Evolutionary conservation across 2,797 vertebrate genomes (phyloP), one percentile per base, ranked within the genome.

Genomic region (Anguilla pacifica): DNA sequence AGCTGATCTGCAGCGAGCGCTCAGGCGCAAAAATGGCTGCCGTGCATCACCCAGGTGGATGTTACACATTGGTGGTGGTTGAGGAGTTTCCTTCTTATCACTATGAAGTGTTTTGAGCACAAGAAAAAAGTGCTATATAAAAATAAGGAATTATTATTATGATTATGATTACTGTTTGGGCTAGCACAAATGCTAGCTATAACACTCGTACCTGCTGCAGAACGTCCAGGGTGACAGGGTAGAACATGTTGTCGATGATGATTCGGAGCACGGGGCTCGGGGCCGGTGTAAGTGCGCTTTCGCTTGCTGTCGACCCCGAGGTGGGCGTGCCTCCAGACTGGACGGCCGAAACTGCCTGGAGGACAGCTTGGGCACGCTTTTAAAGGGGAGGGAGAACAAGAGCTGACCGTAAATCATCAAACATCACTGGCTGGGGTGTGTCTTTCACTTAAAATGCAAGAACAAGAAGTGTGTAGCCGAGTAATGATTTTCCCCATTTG

Each of bases 201-300:
- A 15, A 59, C 17, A 19, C 17, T 59, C 15, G 3, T 94, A 99
- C 98, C 97, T 99, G 98, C 95, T 99, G 98, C 89, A 99, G 97
- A 91, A 99, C 98, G 89, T 99, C 98, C 94, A 99, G 95, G 10
- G 98, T 99, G 88, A 99, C 98, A 0, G 98, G 98, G 93, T 99
- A 99, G 95, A 99, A 99, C 98, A 99, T 99, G 93, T 99, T 99
- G 95, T 99, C 98, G 89, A 99, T 99, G 92, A 99, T 99, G 93
- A 99, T 99, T 95, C 98, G 95, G 90, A 99, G 96, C 35, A 99
- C 98, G 1, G 98, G 98, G 93, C 98, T 99, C 88, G 98, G 98
- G 49, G 98, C 97, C 2, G 98, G 98, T 90, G 97, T 97, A 77
- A 98, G 93, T 31, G 97, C 96, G 72, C 94, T 96, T 92, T 99